Evolutionary conservation across 2,113 vertebrate species (phyloP), one percentile per base, ranked within the genome.

Genomic region (Tyto alba): DNA sequence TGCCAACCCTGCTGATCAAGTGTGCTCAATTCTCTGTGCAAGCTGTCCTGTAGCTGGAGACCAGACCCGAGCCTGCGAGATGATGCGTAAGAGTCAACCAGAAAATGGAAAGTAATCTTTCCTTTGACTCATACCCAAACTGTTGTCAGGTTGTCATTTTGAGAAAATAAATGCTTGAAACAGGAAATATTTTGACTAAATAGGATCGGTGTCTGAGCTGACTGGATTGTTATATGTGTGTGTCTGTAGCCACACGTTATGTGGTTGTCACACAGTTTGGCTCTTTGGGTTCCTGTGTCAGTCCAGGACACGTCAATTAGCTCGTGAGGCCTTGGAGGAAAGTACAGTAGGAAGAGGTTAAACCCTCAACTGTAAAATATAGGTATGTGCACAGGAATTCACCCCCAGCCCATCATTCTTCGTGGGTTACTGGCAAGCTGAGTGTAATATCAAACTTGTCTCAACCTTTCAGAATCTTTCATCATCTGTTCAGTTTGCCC

Each of bases 101-200:
- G 95, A 97, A 98, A 97, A 98, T 97, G 83, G 96, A 97, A 97
- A 97, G 97, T 97, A 64, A 90, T 85, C 72, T 96, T 96, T 96
- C 95, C 96, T 96, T 93, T 96, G 95, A 97, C 87, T 96, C 95
- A 97, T 96, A 96, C 88, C 94, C 90, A 77, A 48, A 97, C 83
- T 95, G 73, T 75, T 95, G 91, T 91, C 75, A 80, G 55, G 71
- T 78, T 96, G 95, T 97, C 97, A 95, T 97, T 95, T 96, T 91
- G 92, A 96, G 96, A 98, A 96, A 95, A 96, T 66, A 91, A 96
- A 90, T 90, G 76, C 90, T 90, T 97, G 93, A 96, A 96, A 96
- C 92, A 96, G 96, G 95, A 98, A 97, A 95, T 96, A 89, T 93
- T 96, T 90, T 96, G 87, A 93, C 90, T 97, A 96, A 96, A 75